Conservation (phyloP, 2,797 vertebrate genomes). For the Sebastes steindachneri region DNA sequence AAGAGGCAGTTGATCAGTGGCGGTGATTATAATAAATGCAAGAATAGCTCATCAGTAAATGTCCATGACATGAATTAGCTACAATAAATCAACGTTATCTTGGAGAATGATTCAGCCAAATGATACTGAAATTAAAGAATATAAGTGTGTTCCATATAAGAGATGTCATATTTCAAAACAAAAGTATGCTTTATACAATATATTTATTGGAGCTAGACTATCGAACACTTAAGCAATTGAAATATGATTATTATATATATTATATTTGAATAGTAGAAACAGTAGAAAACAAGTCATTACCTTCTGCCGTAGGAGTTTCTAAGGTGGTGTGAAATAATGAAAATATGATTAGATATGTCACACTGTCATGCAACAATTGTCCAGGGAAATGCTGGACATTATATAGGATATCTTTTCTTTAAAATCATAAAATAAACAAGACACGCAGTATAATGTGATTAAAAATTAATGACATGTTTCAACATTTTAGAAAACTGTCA, state of each 20-base stretch:
- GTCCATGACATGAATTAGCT: not conserved
- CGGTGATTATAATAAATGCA: not conserved
- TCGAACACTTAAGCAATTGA: not conserved
- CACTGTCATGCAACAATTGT: not conserved
- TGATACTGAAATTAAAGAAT: not conserved
- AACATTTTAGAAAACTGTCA: not conserved
- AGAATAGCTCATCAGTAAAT: conserved; percentile 20
- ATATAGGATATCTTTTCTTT: not conserved
- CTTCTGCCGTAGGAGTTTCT: conserved; percentile 42
- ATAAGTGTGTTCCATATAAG: not conserved
- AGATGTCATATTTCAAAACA: not conserved
- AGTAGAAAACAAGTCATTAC: conserved; percentile 22
- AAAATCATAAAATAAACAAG: not conserved
- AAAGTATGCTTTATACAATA: not conserved
- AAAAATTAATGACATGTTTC: not conserved
- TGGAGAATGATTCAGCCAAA: not conserved
- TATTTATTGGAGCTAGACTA: not conserved
- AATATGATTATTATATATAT: not conserved
- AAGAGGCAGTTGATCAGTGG: not conserved
- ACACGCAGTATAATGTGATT: not conserved
- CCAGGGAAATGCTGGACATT: not conserved
- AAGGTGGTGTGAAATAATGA: not conserved
- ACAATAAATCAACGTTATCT: not conserved
- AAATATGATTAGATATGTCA: conserved; percentile 7
- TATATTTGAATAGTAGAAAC: not conserved